These are phyloP conservation scores for Leucopsar rothschildi DNA, from an alignment of 2,113 vertebrate genomes.

Conservation along the genomic window DNA sequence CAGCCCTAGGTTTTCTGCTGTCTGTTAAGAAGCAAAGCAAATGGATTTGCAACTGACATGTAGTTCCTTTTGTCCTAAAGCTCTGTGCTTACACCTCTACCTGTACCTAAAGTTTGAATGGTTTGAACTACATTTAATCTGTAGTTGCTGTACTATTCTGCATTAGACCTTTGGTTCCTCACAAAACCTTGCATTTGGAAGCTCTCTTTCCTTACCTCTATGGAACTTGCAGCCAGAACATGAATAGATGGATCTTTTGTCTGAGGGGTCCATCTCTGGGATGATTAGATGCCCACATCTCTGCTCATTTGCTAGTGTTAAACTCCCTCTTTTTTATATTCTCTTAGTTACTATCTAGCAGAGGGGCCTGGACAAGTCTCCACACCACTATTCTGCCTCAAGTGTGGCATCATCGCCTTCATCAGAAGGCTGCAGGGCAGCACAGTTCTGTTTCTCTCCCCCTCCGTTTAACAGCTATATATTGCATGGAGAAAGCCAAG, in stretches of 20 bases:
- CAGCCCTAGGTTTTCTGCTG: neutral
- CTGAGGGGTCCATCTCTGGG: neutral
- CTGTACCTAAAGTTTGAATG: neutral
- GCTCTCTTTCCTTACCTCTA: neutral
- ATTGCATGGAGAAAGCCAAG: neutral
- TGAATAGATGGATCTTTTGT: neutral
- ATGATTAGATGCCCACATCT: neutral
- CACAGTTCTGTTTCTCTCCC: neutral
- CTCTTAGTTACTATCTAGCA: neutral
- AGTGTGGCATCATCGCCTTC: neutral
- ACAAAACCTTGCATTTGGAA: neutral
- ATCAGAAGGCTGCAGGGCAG: neutral
- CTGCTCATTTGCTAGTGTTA: neutral
- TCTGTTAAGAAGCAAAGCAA: neutral
- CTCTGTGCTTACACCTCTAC: neutral
- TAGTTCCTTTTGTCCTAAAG: neutral
- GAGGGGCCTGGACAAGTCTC: neutral
- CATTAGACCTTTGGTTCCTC: neutral
- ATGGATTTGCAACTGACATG: fast-evolving
- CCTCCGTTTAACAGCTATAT: neutral
- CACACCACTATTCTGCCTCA: neutral
- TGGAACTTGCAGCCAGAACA: neutral
- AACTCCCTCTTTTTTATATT: neutral
- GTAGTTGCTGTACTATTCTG: neutral
- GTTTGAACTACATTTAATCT: neutral